phyloP scores from a whole-genome alignment of 2,888 invertebrate species.

The Drosophila neonasuta region DNA sequence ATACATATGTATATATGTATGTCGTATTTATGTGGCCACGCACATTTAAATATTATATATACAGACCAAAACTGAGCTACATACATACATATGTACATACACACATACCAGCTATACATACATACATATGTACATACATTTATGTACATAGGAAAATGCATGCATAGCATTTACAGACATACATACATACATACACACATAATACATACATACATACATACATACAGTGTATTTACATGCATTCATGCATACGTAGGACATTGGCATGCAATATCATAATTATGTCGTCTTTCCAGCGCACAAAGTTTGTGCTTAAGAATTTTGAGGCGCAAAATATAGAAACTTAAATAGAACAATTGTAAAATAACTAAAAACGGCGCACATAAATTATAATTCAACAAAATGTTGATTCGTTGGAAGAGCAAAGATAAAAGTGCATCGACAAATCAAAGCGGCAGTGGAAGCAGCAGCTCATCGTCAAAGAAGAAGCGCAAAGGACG shows the following conservation, averaged over 20 bases:
- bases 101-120: too few relatives aligned
- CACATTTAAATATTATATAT: too few relatives aligned
- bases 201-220: background rate
- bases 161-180: background rate
- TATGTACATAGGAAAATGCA: background rate
- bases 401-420: constrained; percentile 92
- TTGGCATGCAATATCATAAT: background rate
- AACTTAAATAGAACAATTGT: constrained; percentile 13
- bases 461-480: constrained; percentile 84
- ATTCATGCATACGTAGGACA: background rate
- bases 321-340: background rate
- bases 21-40: background rate
- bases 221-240: background rate
- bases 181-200: background rate
- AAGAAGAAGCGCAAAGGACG: constrained; percentile 93
- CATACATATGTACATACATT: background rate
- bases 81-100: too few relatives aligned
- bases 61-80: too few relatives aligned
- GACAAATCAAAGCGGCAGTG: constrained; percentile 84
- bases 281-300: constrained; percentile 20
- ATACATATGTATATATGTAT: background rate
- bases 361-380: constrained; percentile 9
- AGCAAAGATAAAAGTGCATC: constrained; percentile 90
- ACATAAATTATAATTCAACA: constrained; percentile 29
- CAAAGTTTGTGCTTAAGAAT: constrained; percentile 8